Conservation (phyloP, 2,888 invertebrate genomes). For the Dorcus hopei region DNA sequence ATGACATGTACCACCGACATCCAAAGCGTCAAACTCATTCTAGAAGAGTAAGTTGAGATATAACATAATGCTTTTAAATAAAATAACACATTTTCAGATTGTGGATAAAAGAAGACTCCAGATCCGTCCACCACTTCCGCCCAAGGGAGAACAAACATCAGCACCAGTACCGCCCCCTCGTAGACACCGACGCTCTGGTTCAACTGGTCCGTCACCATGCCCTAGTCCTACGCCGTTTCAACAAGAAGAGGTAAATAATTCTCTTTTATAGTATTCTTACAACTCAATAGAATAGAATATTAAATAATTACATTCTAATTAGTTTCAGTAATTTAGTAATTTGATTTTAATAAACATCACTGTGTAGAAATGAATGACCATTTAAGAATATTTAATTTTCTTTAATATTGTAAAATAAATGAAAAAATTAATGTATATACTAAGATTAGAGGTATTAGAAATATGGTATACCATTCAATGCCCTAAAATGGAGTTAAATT, state of each 20-base stretch:
- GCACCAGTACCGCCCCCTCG: constrained; percentile 66
- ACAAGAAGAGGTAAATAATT: constrained; percentile 42
- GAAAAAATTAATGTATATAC: too few species aligned
- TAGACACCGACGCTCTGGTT: constrained; percentile 56
- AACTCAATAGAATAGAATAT: background rate
- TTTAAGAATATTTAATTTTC: too few species aligned
- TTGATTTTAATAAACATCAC: too few species aligned
- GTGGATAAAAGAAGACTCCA: constrained; percentile 28
- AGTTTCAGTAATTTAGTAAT: too few species aligned
- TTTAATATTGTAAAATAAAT: too few species aligned
- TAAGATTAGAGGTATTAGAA: too few species aligned
- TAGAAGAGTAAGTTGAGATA: constrained; percentile 60
- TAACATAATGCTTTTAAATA: background rate
- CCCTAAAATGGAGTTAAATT: too few species aligned
- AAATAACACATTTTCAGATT: constrained; percentile 24
- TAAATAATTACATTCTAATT: too few species aligned
- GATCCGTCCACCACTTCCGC: constrained; percentile 62
- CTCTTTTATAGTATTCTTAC: background rate
- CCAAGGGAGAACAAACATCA: constrained; percentile 58
- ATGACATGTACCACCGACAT: constrained; percentile 92
- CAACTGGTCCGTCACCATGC: constrained; percentile 51
- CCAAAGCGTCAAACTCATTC: constrained; percentile 81
- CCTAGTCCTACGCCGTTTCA: constrained; percentile 51
- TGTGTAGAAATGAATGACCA: too few species aligned
- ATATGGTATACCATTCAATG: too few species aligned